Percentiles rank a stretch among this genome's conserved stretches.
Conservation (phyloP, 2,888 invertebrate species). For the Gnatocerus cornutus region DNA sequence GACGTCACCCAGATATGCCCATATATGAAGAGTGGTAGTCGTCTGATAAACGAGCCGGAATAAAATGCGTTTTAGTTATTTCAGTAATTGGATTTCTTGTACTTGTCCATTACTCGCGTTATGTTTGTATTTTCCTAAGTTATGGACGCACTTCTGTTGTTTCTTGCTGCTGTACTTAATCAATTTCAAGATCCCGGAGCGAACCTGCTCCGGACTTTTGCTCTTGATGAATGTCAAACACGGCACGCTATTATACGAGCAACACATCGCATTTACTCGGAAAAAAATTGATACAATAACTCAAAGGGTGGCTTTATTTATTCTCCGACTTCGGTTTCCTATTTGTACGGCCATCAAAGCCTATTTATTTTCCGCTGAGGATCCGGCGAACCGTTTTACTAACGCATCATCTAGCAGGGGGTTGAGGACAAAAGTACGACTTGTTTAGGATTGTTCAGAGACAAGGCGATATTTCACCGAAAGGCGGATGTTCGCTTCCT, state of each 20-base stretch:
- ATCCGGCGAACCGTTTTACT: constrained; percentile 69
- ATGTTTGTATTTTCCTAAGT: constrained; percentile 60
- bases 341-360: constrained; percentile 67
- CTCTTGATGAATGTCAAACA: constrained; percentile 43
- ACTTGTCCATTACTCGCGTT: constrained; percentile 61
- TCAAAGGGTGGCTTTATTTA: constrained; percentile 65
- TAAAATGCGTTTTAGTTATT: constrained; percentile 61
- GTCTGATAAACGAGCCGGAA: constrained; percentile 62
- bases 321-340: constrained; percentile 66
- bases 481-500: constrained; percentile 71
- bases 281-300: constrained; percentile 59
- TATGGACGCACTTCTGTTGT: constrained; percentile 59
- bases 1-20: constrained; percentile 61
- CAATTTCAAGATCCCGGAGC: constrained; percentile 50
- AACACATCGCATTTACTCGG: constrained; percentile 29
- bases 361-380: constrained; percentile 68
- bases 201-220: constrained; percentile 25
- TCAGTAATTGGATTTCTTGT: constrained; percentile 63
- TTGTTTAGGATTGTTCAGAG: constrained; percentile 69
- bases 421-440: constrained; percentile 69
- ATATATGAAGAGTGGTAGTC: constrained; percentile 60
- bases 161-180: constrained; percentile 56
- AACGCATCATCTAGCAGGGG: constrained; percentile 69
- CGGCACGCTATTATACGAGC: constrained; percentile 43
- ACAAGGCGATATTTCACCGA: constrained; percentile 71